phyloP scores from a whole-genome alignment of 2,888 invertebrate genomes.

The Aporophyla nigra region DNA sequence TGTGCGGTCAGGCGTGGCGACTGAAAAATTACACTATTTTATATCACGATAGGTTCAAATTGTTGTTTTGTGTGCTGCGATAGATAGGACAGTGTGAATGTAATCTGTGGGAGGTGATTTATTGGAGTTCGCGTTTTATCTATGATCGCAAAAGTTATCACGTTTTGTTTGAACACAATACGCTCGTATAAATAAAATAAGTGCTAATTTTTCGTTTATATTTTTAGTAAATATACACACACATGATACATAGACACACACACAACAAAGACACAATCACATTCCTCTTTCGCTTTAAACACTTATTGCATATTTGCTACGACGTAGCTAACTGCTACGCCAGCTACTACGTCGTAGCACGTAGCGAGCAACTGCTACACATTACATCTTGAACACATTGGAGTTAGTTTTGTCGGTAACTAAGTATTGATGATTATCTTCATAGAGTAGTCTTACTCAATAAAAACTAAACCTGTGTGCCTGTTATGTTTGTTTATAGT shows the following conservation, averaged over 20 bases:
- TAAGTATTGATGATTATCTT: neutral
- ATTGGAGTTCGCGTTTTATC: constrained; percentile 19
- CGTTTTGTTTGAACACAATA: neutral
- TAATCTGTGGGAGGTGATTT: constrained; percentile 39
- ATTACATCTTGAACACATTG: neutral
- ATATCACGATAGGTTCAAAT: constrained; percentile 27
- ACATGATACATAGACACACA: too few relatives aligned
- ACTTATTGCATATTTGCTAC: constrained; percentile 6
- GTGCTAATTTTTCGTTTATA: neutral
- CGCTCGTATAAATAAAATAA: neutral
- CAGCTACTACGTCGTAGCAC: constrained; percentile 33
- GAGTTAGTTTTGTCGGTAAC: neutral
- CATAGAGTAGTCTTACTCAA: neutral
- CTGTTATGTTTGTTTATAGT: neutral
- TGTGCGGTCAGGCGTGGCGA: constrained; percentile 15
- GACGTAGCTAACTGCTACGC: constrained; percentile 39
- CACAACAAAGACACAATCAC: neutral
- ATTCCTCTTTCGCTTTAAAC: constrained; percentile 3
- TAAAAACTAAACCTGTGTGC: neutral
- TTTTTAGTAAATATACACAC: neutral
- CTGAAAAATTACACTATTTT: constrained; percentile 42
- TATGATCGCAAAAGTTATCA: neutral
- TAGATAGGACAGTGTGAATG: constrained; percentile 39
- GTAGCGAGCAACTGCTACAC: constrained; percentile 27
- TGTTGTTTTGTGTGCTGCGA: constrained; percentile 28